These are phyloP conservation scores for Trochalopteron elliotii DNA, from an alignment of 2,113 vertebrate species.

Conservation along the genomic window DNA sequence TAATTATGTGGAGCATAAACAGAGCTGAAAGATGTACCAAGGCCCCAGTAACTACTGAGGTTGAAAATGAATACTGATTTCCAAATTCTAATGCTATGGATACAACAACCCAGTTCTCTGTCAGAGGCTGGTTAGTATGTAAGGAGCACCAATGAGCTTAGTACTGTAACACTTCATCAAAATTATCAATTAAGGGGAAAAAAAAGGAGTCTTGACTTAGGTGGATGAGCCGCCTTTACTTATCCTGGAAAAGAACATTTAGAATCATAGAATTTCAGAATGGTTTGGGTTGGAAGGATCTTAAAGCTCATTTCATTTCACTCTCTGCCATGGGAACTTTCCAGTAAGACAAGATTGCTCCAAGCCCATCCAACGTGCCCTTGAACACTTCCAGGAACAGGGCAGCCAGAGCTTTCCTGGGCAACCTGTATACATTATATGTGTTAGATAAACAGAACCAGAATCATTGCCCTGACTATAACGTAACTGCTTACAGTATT, in stretches of 20 bases:
- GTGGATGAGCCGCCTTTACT: not conserved
- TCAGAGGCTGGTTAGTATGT: not conserved
- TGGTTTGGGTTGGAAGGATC: not conserved
- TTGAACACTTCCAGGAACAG: not conserved
- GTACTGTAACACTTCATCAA: not conserved
- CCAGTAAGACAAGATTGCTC: not conserved
- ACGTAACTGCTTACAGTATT: not conserved
- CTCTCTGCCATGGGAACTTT: not conserved
- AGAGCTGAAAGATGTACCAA: not conserved
- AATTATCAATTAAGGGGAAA: not conserved
- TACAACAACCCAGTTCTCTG: not conserved
- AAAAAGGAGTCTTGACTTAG: not conserved
- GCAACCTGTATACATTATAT: not conserved
- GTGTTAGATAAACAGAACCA: too few species aligned
- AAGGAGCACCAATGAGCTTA: not conserved
- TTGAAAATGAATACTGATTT: not conserved
- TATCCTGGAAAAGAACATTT: not conserved
- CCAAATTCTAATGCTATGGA: not conserved
- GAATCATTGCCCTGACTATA: accelerated
- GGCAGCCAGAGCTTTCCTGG: not conserved
- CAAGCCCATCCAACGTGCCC: not conserved
- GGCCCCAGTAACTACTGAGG: not conserved
- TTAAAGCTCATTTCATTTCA: not conserved
- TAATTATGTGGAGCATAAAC: not conserved
- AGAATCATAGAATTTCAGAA: not conserved